Base-by-base conservation (phyloP, 1,140 invertebrate species). In the Chymomyza costata region DNA sequence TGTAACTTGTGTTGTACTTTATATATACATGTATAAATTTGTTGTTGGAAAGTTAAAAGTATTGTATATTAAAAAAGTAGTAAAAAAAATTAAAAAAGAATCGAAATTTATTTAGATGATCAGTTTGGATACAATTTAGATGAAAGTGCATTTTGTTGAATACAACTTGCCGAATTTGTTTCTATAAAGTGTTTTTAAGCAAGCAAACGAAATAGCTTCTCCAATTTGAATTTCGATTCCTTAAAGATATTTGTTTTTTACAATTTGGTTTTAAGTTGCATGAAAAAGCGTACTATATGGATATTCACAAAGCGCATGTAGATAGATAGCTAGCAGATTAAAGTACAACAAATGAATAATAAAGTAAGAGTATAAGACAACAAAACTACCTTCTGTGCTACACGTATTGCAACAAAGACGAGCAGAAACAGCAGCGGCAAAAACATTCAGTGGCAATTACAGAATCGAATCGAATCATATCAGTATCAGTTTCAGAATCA, bases 261-360 rank as follows among this genome's bases (percentile, higher is more conserved):
- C 50, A 57, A n/a, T 17, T 50, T 21, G 34, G 55, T 44, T 49
- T 56, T 39, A 49, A 6, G 50, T 46, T 39, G 69, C 65, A 68
- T 73, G 68, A 76, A 65, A 80, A 80, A 76, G 71, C 71, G 54
- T 40, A 71, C 61, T 60, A 41, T 38, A 47, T 47, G 51, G 50
- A 51, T 65, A 51, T 46, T 51, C 28, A 30, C 21, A 50, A 53
- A 73, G 58, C 64, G 35, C n/a, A n/a, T 46, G 53, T 55, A 54
- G 25, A 31, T 60, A 15, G 8, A 8, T n/a, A n/a, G n/a, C n/a
- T n/a, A n/a, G n/a, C n/a, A n/a, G n/a, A n/a, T n/a, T 56, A 31
- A 37, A 44, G 28, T 34, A 40, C 28, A 50, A 45, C 41, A 53
- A 47, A 28, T 46, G 53, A 10, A 47, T 38, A 43, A 38, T 59